Evolutionary conservation across 2,113 vertebrate genomes (phyloP), one percentile per base, ranked within the genome.

Genomic region (Phodopus roborovskii): DNA sequence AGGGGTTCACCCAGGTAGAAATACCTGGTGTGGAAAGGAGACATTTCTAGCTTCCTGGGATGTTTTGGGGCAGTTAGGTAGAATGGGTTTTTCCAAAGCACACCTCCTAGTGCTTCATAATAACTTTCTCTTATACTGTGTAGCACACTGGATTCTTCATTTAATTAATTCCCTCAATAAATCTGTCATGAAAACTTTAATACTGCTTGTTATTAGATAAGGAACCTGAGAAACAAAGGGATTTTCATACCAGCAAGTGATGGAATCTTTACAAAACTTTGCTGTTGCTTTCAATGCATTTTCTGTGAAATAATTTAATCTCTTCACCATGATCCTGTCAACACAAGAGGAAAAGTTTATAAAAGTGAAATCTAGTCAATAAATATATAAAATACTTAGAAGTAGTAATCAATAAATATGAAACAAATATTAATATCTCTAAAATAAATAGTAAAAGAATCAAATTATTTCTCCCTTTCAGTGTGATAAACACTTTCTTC

Each of bases 401-500:
- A 58, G 8, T 75, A 88, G 2, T 30, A n/a, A 28, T 58, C 26
- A 70, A 4, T 39, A 85, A 79, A 68, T 56, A 3, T 88, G 0
- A 92, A 77, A 60, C 42, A 62, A 50, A 28, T 10, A 7, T 94
- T 90, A 58, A 13, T n/a, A 71, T 33, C 26, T 68, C 4, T 56
- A 16, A 93, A 95, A 68, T 73, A 86, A 91, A 62, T 88, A 68
- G 82, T 33, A 78, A 95, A 64, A 85, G 1, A 79, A 73, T 60
- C 48, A 7, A 87, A 3, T 45, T 84, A 30, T 39, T 66, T 2
- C 78, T 20, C 70, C 30, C 7, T 94, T 75, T 86, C 64, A 53
- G 4, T 22, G 5, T 20, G 83, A 86, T 20, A 68, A 68, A 5
- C 45, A 60, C 50, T 20, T 68, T 81, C 45, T 64, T 7, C 36